phyloP scores from a whole-genome alignment of 2,888 invertebrate species.

The Eugnorisma glareosa region DNA sequence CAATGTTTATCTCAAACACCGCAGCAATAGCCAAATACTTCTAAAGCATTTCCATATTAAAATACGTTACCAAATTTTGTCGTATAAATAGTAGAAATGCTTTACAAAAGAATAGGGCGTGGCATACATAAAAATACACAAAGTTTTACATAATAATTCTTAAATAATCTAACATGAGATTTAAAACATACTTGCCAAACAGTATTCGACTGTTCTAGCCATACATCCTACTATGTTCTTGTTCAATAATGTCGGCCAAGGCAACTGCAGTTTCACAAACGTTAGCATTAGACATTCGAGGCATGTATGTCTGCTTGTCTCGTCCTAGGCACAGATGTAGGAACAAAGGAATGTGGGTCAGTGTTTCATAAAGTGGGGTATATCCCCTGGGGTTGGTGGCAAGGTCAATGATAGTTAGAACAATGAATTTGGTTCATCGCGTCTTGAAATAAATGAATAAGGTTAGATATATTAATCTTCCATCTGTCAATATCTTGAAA shows the following conservation, averaged over 20 bases:
- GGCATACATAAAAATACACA: background rate
- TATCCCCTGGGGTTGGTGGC: background rate
- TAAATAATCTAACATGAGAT: constrained; percentile 29
- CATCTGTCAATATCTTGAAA: background rate
- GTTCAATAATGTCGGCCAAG: constrained; percentile 83
- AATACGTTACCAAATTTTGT: background rate
- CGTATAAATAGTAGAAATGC: background rate
- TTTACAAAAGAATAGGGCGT: constrained; percentile 18
- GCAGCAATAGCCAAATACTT: background rate
- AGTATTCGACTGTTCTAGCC: constrained; percentile 47
- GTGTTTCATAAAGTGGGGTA: constrained; percentile 33
- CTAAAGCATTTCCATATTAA: constrained; percentile 1
- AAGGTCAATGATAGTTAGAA: constrained; percentile 3
- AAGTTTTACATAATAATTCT: constrained; percentile 27
- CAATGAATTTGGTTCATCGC: background rate
- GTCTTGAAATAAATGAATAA: background rate
- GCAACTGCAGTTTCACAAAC: constrained; percentile 84
- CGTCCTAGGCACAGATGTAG: constrained; percentile 69
- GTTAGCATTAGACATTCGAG: constrained; percentile 81
- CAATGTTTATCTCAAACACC: constrained; percentile 25
- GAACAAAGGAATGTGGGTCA: constrained; percentile 78
- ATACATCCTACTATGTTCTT: constrained; percentile 68
- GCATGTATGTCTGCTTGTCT: constrained; percentile 71
- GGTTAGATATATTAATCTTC: background rate
- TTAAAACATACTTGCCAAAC: constrained; percentile 43